Evolutionary conservation across 2,888 invertebrate species (phyloP).

Genomic region (Gasteruption jaculator): DNA sequence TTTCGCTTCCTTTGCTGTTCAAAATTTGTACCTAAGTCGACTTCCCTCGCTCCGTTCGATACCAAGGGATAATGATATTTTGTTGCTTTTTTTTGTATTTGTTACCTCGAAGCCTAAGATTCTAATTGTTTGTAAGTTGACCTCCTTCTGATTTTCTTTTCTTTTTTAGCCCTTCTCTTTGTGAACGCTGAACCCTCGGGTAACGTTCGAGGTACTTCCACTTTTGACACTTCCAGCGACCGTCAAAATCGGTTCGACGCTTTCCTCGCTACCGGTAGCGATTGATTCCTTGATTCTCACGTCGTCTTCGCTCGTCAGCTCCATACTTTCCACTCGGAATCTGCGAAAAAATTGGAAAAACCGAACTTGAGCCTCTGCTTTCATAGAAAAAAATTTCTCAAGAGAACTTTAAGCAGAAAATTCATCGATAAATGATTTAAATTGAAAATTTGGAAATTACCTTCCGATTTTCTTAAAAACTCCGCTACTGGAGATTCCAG

Average conservation of each 20-base stretch:
- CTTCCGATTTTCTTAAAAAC: constrained; percentile 47
- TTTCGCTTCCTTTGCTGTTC: too few species aligned
- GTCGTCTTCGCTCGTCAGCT: constrained; percentile 44
- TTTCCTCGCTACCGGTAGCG: constrained; percentile 8
- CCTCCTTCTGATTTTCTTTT: constrained; percentile 16
- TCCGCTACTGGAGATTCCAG: constrained; percentile 31
- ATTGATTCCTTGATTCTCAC: constrained; percentile 42
- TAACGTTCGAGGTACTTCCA: constrained; percentile 32
- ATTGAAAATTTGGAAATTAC: constrained; percentile 21
- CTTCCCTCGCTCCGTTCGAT: too few species aligned
- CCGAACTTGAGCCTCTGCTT: not conserved
- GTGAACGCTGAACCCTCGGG: constrained; percentile 40
- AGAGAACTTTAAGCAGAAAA: not conserved
- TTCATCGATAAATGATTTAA: not conserved
- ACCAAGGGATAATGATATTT: too few species aligned
- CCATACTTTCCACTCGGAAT: constrained; percentile 48
- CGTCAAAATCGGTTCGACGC: constrained; percentile 37
- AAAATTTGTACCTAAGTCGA: too few species aligned
- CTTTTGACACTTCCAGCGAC: constrained; percentile 39
- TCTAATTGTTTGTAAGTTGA: not conserved
- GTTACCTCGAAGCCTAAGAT: too few species aligned
- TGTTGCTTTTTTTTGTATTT: too few species aligned
- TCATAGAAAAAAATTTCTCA: not conserved
- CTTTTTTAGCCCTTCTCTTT: constrained; percentile 28
- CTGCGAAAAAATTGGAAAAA: constrained; percentile 25